Conservation (phyloP, 92 coral and sea anemone genomes). For the Bergia puertoricense region DNA sequence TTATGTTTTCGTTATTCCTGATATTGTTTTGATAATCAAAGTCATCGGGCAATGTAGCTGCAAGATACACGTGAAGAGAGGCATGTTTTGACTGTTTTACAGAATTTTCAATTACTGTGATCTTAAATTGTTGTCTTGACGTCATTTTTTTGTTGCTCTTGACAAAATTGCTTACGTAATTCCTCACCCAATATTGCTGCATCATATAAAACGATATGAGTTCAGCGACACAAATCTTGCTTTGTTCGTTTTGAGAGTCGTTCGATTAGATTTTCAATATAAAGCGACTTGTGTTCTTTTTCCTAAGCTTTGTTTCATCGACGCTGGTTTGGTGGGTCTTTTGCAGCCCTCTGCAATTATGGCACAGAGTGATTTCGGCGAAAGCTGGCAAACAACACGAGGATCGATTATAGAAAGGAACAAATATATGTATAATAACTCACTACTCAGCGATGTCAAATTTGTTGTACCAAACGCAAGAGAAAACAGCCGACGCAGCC, state of each 20-base stretch:
- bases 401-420: conserved; percentile 43
- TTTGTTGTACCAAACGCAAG: conserved; percentile 40
- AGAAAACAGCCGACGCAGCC: conserved; percentile 9
- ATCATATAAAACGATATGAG: neutral
- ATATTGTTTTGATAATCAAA: neutral
- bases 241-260: neutral
- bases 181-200: neutral
- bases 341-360: neutral
- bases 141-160: neutral
- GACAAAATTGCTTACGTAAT: neutral
- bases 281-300: neutral
- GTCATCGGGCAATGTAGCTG: neutral
- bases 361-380: neutral
- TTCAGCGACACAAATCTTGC: neutral
- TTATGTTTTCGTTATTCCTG: too few relatives aligned
- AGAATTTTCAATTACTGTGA: neutral
- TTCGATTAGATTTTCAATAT: neutral
- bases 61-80: neutral
- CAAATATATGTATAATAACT: conserved; percentile 52
- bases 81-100: too few relatives aligned
- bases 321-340: neutral
- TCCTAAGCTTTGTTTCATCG: neutral
- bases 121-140: neutral
- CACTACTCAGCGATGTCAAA: conserved; percentile 54
- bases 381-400: conserved; percentile 49